Evolutionary conservation across 2,888 invertebrate species (phyloP), one percentile per base, ranked within the genome.

Genomic region (Acleris cristana): DNA sequence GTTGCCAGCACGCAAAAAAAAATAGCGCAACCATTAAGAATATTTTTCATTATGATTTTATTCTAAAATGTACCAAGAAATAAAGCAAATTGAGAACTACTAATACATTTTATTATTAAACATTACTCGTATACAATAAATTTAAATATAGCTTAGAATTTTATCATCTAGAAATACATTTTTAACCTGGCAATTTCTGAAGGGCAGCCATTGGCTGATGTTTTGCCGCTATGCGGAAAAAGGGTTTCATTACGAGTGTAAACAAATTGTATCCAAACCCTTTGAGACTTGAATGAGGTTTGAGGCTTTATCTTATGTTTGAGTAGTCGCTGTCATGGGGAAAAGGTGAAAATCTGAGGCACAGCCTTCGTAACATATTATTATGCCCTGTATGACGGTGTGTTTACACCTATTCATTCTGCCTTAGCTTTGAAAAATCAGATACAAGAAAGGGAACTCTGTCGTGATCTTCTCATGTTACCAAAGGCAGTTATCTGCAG

Each of bases 171-270:
- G 21, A 54, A 73, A 69, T 48, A 30, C 8, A 16, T 63, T 52
- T 67, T 64, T 8, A 26, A 58, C 19, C 72, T 82, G 75, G 83
- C 81, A 87, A 83, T 83, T 76, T 80, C 65, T 71, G 68, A 74
- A 78, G 73, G 76, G 78, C 81, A 75, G 83, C 52, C 84, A 82
- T 82, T 79, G 81, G 78, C 75, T 81, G 52, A 76, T 81, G 79
- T 81, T 79, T 80, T 88, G 82, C 87, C 81, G 89, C 88, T 88
- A 89, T 89, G 89, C 89, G 86, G 89, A 45, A 66, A 56, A 53
- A 49, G 48, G 45, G 52, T n/a, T 60, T 56, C 26, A 45, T 60
- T 66, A 56, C 51, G 51, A n/a, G 14, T 48, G 66, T 61, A 56
- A 66, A 62, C 61, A 84, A 77, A 79, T 79, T 67, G 68, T 69